A percentile compares a stretch with the other conserved stretches of the same genome.
Conservation (phyloP, 2,113 vertebrate genomes). For the Tetrao urogallus region DNA sequence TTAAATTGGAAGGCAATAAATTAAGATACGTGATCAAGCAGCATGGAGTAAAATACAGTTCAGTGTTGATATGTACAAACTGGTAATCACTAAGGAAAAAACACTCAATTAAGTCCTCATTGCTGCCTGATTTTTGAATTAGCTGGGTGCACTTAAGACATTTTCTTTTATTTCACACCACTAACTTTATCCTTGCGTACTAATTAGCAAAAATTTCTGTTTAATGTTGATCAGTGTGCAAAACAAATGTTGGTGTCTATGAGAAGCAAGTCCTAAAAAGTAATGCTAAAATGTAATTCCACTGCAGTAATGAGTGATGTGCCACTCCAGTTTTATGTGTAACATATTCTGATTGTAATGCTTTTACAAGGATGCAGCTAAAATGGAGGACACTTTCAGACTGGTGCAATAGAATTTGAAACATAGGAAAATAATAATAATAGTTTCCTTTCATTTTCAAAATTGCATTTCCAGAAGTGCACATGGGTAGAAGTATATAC, state of each 20-base stretch:
- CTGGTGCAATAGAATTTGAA: not conserved
- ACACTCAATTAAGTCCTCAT: constrained; percentile 1
- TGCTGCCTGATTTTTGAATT: constrained; percentile 31
- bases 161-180: not conserved
- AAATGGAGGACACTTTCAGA: not conserved
- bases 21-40: not conserved
- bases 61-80: constrained; percentile 19
- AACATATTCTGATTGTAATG: not conserved
- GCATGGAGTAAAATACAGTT: not conserved
- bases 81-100: not conserved
- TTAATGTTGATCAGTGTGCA: not conserved
- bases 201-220: constrained; percentile 21
- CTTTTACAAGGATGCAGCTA: not conserved
- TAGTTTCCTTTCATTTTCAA: not conserved
- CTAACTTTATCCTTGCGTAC: not conserved
- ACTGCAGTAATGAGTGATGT: not conserved
- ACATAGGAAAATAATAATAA: not conserved
- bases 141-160: not conserved
- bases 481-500: not conserved
- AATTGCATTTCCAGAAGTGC: not conserved
- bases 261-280: constrained; percentile 2
- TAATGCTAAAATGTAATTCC: not conserved
- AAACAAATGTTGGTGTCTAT: not conserved
- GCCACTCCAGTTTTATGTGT: not conserved
- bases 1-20: constrained; percentile 20